Evolutionary conservation across 2,888 invertebrate genomes (phyloP), one percentile per base, ranked within the genome.

Genomic region (Lymantria dispar): DNA sequence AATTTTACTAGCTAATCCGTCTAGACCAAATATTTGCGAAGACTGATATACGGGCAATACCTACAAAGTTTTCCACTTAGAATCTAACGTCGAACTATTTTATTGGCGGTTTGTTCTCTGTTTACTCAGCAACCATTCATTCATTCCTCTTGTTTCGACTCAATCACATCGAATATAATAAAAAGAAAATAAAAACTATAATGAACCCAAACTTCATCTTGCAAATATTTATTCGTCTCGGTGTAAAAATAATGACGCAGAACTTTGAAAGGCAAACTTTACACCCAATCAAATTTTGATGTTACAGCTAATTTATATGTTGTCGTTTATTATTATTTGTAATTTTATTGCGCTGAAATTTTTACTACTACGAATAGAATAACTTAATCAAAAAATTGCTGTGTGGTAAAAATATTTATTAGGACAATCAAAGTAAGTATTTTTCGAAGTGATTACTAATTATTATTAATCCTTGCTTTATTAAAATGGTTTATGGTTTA

Each of bases 1-100:
- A 75, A 82, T 85, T 84, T 82, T 83, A 86, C 87, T 9, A 40
- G 40, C 87, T 88, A 87, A 83, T 81, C 74, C 74, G 89, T 89
- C 89, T 90, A 89, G 89, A 89, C 88, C 81, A 77, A 83, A 78
- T 72, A 80, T 83, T 83, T 57, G 60, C 54, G 62, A 65, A 68
- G 73, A 79, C 66, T 74, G 68, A 77, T 83, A 84, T 76, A 78
- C 78, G 64, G 65, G 72, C 80, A 79, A 80, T 78, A 72, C 69
- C 22, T 22, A 22, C 22, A 68, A 85, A 87, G 81, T 83, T 86
- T 82, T 77, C 80, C 75, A 80, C 80, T 85, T 72, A 75, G 62
- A 64, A 76, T 60, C 76, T 73, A 74, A 70, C 76, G 79, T 80
- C 76, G 83, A 73, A 72, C 76, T 70, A 76, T 87, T 87, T 85